Evolutionary conservation across 2,797 vertebrate species (phyloP).

Genomic region (Megalops cyprinoides): DNA sequence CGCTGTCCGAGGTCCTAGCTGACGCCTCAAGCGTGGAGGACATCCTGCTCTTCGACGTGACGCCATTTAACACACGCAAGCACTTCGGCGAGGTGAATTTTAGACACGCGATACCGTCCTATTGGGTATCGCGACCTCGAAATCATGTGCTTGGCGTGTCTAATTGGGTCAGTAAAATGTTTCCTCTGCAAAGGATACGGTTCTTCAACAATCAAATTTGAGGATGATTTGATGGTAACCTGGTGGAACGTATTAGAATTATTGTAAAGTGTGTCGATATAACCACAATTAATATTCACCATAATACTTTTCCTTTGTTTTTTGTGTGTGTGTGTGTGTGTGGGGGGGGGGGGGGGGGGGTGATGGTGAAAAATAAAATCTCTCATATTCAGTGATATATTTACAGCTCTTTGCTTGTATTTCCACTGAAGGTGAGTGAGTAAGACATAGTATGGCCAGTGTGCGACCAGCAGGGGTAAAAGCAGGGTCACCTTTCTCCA

Average conservation of each 20-base stretch:
- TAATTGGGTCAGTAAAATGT: slow-evolving; percentile 50
- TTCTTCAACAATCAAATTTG: too few relatives aligned
- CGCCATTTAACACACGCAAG: slow-evolving; percentile 42
- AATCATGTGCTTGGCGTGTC: slow-evolving; percentile 55
- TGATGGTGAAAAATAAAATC: slow-evolving; percentile 49
- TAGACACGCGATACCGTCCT: slow-evolving; percentile 46
- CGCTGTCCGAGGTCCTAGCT: slow-evolving; percentile 57
- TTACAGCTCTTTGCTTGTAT: slow-evolving; percentile 8
- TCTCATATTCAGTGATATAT: slow-evolving; percentile 4
- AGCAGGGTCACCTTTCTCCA: too few relatives aligned
- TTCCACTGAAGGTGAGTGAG: slow-evolving; percentile 51
- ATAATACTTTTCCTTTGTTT: background rate
- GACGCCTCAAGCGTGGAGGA: slow-evolving; percentile 32
- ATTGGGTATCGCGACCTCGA: slow-evolving; percentile 53
- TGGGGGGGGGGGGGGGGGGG: slow-evolving; percentile 15
- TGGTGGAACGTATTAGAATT: too few relatives aligned
- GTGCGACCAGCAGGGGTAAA: slow-evolving; percentile 48
- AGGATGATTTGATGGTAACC: too few relatives aligned
- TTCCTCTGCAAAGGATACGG: too few relatives aligned
- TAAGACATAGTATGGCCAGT: slow-evolving; percentile 64
- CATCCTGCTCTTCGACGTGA: slow-evolving; percentile 45
- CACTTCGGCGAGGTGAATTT: too few relatives aligned
- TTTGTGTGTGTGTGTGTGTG: too few relatives aligned
- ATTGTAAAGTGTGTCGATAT: too few relatives aligned
- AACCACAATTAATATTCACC: too few relatives aligned